Conservation (phyloP, 2,113 vertebrate species). For the Phyllostomus discolor region DNA sequence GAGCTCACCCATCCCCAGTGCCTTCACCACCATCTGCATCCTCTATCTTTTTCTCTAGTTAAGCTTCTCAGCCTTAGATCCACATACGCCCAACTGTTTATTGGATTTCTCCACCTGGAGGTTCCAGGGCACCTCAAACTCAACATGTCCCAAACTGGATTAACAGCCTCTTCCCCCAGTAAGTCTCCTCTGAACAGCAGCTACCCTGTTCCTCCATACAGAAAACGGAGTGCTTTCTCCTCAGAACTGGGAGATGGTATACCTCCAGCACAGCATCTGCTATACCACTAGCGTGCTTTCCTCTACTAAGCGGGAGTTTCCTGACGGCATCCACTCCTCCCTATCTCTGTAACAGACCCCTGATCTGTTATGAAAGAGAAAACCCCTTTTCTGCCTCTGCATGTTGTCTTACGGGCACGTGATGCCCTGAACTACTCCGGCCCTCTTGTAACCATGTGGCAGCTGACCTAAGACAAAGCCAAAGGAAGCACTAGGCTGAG, state of each 20-base stretch:
- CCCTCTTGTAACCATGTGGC: not conserved
- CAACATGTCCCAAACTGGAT: not conserved
- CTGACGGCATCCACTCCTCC: not conserved
- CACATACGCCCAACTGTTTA: not conserved
- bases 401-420: not conserved
- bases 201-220: not conserved
- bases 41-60: not conserved
- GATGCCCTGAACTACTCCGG: not conserved
- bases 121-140: not conserved
- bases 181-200: not conserved
- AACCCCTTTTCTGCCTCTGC: not conserved
- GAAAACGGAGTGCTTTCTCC: not conserved
- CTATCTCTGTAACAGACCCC: not conserved
- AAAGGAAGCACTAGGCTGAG: not conserved
- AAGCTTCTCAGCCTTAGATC: not conserved
- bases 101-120: not conserved
- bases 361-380: constrained; percentile 7
- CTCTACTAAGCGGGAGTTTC: not conserved
- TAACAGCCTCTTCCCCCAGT: not conserved
- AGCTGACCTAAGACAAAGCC: not conserved
- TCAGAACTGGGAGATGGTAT: not conserved
- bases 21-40: not conserved
- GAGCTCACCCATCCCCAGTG: not conserved
- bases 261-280: not conserved
- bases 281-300: not conserved